Evolutionary conservation across 2,888 invertebrate genomes (phyloP).

Genomic region (Hoplodrina ambigua): DNA sequence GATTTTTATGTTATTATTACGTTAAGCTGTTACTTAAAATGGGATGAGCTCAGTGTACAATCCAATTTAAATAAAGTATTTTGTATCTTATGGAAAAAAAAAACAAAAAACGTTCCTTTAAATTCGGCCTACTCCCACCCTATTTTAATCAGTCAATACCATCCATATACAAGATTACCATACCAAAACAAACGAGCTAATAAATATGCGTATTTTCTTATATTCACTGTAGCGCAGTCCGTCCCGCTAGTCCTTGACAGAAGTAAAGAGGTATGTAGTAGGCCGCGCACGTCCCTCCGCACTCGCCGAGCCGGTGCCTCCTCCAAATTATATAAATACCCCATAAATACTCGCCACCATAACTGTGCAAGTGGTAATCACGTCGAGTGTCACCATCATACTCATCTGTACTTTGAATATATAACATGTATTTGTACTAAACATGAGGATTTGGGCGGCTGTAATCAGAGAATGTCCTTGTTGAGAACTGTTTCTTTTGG

Average conservation of each 20-base stretch:
- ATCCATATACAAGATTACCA: slow-evolving; percentile 53
- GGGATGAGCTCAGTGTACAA: too few relatives aligned
- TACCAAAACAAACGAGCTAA: slow-evolving; percentile 56
- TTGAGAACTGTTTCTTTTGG: not conserved
- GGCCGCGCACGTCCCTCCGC: slow-evolving; percentile 67
- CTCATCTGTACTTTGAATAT: slow-evolving; percentile 58
- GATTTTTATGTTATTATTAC: too few relatives aligned
- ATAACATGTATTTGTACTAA: slow-evolving; percentile 55
- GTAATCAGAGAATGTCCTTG: slow-evolving; percentile 46
- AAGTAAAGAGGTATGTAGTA: slow-evolving; percentile 69
- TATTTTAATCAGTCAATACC: slow-evolving; percentile 56
- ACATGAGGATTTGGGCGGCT: slow-evolving; percentile 46
- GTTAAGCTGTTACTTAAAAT: too few relatives aligned
- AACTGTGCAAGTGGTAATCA: slow-evolving; percentile 67
- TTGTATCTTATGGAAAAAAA: not conserved
- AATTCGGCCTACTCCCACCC: slow-evolving; percentile 8
- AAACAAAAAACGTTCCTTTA: not conserved
- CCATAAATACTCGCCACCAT: slow-evolving; percentile 66
- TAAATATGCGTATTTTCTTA: slow-evolving; percentile 61
- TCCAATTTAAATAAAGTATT: not conserved
- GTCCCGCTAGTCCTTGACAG: slow-evolving; percentile 54
- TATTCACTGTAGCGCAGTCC: slow-evolving; percentile 49
- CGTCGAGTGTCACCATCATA: slow-evolving; percentile 63
- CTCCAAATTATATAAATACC: slow-evolving; percentile 68
- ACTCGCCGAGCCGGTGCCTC: slow-evolving; percentile 61